Evolutionary conservation across 2,797 vertebrate species (phyloP).

Genomic region (Hylomyscus alleni): DNA sequence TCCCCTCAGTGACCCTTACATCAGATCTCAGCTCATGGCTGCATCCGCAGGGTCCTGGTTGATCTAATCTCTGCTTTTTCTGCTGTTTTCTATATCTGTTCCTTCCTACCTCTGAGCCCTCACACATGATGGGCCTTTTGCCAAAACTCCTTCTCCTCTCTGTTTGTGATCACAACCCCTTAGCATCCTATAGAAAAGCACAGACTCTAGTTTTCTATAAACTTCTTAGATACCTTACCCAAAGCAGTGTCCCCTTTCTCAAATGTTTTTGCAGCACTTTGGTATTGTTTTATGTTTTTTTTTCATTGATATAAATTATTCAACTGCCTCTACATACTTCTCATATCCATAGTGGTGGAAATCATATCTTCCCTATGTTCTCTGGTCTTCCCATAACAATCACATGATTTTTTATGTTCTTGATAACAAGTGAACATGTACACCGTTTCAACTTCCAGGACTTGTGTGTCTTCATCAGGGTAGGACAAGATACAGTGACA

Average conservation of each 20-base stretch:
- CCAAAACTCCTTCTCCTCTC: not conserved
- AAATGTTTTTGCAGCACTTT: not conserved
- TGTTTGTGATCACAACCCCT: not conserved
- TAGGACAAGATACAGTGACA: not conserved
- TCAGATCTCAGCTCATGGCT: too few species aligned
- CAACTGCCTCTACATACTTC: not conserved
- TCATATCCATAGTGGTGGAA: not conserved
- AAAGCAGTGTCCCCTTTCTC: not conserved
- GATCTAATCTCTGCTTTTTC: not conserved
- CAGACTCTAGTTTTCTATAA: not conserved
- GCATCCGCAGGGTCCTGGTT: fast-evolving
- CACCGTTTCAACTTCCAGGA: not conserved
- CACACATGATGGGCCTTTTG: not conserved
- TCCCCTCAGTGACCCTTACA: not conserved
- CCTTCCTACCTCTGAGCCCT: not conserved
- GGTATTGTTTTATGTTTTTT: not conserved
- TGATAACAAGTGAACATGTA: not conserved
- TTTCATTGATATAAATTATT: not conserved
- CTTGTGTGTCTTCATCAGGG: not conserved
- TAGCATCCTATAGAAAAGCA: not conserved
- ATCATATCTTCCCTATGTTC: not conserved
- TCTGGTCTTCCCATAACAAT: not conserved
- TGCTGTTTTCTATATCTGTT: fast-evolving
- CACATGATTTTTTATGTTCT: not conserved
- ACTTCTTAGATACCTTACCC: not conserved